Evolutionary conservation across 2,797 vertebrate genomes (phyloP), one percentile per base, ranked within the genome.

Genomic region (Odontamblyopus lacepedii): DNA sequence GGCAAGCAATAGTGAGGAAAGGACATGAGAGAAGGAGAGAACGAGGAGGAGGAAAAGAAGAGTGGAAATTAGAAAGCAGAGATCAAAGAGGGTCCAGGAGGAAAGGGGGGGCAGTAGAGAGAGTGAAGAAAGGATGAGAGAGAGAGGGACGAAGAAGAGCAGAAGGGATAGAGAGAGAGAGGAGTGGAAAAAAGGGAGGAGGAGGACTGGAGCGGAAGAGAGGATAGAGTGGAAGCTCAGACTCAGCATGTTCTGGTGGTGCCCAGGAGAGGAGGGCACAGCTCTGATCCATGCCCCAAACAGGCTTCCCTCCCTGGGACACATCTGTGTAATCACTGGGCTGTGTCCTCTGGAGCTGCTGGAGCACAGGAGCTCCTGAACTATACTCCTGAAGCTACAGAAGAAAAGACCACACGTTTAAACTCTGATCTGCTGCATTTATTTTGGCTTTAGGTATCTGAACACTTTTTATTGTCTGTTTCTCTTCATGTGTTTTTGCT

Each of bases 161-260:
- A 50, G 48, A 18, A 13, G 48, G 12, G 48, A 13, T 35, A 4
- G 32, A 35, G 32, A 35, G 32, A 35, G 16, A 53, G 23, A 56
- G 1, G n/a, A 56, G 55, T 1, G 4, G 55, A 12, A 26, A 26
- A 6, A 19, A n/a, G 19, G 7, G 19, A n/a, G n/a, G 7, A 55
- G 4, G 18, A 5, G 13, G 15, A 48, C 35, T 8, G 16, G 12
- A 13, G 12, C 13, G 69, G 50, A 68, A 48, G 63, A 69, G 63
- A 75, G 50, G 35, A 41, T n/a, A 5, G 18, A 38, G 19, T 61
- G 48, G 71, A 72, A 64, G 71, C 29, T 35, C 64, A 64, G 75
- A 23, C 63, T 70, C 75, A 81, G 80, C 75, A 18, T 78, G 74
- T 70, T 75, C 74, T 62, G 61, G 60, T 72, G 63, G 67, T 41